Percentiles rank a stretch among this genome's conserved stretches.
Conservation (phyloP, 2,113 vertebrate species). For the Oreochromis niloticus region DNA sequence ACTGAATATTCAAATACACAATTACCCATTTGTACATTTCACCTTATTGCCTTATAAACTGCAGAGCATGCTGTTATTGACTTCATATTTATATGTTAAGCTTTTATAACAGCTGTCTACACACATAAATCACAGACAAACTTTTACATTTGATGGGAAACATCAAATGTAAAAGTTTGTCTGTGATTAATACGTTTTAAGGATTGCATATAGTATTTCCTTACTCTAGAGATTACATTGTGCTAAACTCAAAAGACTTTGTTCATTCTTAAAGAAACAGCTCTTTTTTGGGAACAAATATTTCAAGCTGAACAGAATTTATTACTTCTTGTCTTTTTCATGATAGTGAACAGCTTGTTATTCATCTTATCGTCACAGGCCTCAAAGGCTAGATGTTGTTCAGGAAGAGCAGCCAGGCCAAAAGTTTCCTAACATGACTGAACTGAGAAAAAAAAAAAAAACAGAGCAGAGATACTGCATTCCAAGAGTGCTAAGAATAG, state of each 20-base stretch:
- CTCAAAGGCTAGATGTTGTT: conserved; percentile 11
- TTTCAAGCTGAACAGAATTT: neutral
- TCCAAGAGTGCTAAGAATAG: conserved; percentile 74
- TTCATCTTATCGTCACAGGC: conserved; percentile 20
- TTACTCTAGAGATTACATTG: neutral
- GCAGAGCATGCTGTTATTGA: neutral
- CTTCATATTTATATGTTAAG: neutral
- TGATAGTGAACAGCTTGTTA: neutral
- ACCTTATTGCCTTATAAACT: neutral
- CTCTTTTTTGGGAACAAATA: neutral
- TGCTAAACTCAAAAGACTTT: neutral
- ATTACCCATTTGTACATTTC: neutral
- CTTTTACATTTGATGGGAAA: neutral
- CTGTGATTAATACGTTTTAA: accelerated
- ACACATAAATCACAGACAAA: neutral
- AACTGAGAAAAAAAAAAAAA: conserved; percentile 58
- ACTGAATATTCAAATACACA: neutral
- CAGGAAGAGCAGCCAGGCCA: conserved; percentile 20
- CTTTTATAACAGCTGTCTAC: neutral
- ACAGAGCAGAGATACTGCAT: conserved; percentile 65
- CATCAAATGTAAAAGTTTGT: neutral
- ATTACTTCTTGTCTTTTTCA: neutral
- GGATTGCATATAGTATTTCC: neutral
- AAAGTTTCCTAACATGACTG: conserved; percentile 53
- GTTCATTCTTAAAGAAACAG: neutral